Evolutionary conservation across 2,113 vertebrate genomes (phyloP).

Genomic region (Saccopteryx leptura): DNA sequence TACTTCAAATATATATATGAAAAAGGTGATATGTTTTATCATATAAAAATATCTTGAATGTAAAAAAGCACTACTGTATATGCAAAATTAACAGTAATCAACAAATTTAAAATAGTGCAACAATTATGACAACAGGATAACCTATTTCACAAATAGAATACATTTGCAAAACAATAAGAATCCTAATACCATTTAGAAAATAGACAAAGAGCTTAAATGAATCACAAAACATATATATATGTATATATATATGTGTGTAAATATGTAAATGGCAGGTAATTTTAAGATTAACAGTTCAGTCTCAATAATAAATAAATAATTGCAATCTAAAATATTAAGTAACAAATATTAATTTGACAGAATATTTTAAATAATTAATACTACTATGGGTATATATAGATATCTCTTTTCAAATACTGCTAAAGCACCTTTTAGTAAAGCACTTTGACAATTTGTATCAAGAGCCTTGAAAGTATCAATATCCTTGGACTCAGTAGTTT

Average conservation of each 20-base stretch:
- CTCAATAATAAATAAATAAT: background rate
- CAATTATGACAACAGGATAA: background rate
- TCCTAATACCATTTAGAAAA: background rate
- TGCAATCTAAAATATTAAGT: background rate
- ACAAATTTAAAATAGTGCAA: conserved; percentile 24
- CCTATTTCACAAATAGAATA: conserved; percentile 21
- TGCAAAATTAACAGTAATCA: background rate
- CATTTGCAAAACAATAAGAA: background rate
- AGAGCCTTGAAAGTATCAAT: background rate
- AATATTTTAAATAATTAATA: conserved; percentile 37
- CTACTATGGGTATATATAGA: background rate
- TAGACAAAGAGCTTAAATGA: background rate
- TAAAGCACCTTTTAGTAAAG: background rate
- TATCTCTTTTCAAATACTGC: background rate
- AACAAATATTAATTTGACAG: conserved; percentile 34
- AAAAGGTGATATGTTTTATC: background rate
- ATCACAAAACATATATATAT: conserved; percentile 35
- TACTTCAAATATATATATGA: too few relatives aligned
- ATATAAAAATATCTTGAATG: background rate
- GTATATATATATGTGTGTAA: too few relatives aligned
- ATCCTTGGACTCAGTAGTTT: background rate
- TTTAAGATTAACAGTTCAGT: background rate
- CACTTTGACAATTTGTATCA: background rate
- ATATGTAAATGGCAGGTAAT: background rate
- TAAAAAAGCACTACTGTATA: background rate